Evolutionary conservation across 2,888 invertebrate genomes (phyloP).

Genomic region (Oligia strigilis): DNA sequence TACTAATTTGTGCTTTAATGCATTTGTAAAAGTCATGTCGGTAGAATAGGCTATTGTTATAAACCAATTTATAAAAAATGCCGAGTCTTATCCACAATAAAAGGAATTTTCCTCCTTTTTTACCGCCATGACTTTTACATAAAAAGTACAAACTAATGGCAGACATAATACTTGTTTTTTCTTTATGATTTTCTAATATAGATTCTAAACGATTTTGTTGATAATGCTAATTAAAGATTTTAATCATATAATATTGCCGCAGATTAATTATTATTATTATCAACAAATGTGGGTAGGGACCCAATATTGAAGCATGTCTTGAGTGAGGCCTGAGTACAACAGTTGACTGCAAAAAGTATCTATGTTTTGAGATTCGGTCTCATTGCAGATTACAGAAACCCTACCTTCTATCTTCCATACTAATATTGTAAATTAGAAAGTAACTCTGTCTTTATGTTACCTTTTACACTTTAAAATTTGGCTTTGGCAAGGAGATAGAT

Average conservation of each 20-base stretch:
- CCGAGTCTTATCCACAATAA: not conserved
- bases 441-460: not conserved
- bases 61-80: not conserved
- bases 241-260: not conserved
- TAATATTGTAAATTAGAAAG: not conserved
- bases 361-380: not conserved
- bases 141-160: not conserved
- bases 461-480: not conserved
- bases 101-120: not conserved
- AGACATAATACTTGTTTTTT: not conserved
- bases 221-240: not conserved
- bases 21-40: not conserved
- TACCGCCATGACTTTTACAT: not conserved
- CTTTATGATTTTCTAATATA: not conserved
- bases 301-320: not conserved
- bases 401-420: not conserved
- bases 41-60: not conserved
- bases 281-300: not conserved
- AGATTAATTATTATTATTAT: not conserved
- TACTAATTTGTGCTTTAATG: slow-evolving; percentile 4
- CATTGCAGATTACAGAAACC: not conserved
- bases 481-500: too few relatives aligned
- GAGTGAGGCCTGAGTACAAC: not conserved
- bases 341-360: not conserved
- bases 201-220: not conserved